A percentile compares a stretch with the other conserved stretches of the same genome.
phyloP scores from a whole-genome alignment of 2,888 invertebrate species.

The Thereva nobilitata region DNA sequence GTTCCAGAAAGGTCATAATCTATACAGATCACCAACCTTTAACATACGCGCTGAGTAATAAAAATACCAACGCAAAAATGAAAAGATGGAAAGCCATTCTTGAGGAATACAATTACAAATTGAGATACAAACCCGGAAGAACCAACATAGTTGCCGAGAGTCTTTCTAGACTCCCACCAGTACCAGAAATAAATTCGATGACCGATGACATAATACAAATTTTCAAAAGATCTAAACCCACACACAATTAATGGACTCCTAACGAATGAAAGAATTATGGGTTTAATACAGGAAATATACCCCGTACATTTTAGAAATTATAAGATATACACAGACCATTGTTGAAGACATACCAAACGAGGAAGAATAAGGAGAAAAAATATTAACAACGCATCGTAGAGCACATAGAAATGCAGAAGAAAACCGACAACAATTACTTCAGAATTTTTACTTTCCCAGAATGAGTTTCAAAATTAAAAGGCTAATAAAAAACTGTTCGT shows the following conservation, averaged over 20 bases:
- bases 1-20: constrained; percentile 39
- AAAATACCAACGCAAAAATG: constrained; percentile 34
- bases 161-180: no score
- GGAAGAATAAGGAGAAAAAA: constrained; percentile 15
- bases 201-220: constrained; percentile 11
- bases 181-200: background rate
- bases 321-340: no score
- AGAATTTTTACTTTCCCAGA: no score
- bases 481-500: no score
- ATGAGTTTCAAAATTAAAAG: no score
- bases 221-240: constrained; percentile 29
- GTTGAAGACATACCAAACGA: no score
- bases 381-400: constrained; percentile 33
- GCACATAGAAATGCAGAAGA: no score
- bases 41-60: no score
- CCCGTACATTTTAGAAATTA: no score
- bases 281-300: constrained; percentile 24
- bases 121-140: constrained; percentile 20
- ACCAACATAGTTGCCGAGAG: constrained; percentile 26
- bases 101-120: constrained; percentile 22
- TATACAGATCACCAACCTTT: no score
- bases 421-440: no score
- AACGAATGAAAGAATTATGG: constrained; percentile 19
- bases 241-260: constrained; percentile 11
- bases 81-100: constrained; percentile 36